A percentile compares a stretch with the other conserved stretches of the same genome.
phyloP scores from a whole-genome alignment of 2,888 invertebrate species.

The Itoplectis maculator region DNA sequence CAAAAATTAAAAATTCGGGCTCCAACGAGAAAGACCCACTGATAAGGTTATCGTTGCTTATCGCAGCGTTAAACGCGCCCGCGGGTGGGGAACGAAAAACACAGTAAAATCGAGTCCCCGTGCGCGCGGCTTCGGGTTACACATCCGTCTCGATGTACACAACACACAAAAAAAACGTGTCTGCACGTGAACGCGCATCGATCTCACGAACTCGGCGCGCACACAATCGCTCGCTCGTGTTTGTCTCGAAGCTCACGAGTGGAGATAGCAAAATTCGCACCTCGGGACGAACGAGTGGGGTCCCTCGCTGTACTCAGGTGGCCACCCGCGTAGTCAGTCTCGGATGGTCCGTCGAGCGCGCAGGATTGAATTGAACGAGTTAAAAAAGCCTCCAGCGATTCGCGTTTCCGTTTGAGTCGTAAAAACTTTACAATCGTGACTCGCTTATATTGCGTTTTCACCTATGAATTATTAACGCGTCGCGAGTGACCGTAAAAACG shows the following conservation, averaged over 20 bases:
- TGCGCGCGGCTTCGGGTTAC: slow-evolving; percentile 14
- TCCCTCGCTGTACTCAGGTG: slow-evolving; percentile 12
- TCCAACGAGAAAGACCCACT: neutral
- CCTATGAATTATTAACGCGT: slow-evolving; percentile 27
- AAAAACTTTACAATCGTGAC: neutral
- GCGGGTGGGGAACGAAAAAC: neutral
- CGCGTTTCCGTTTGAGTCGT: neutral
- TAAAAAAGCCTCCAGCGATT: neutral
- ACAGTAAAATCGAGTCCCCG: neutral
- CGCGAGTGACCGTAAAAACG: slow-evolving; percentile 17
- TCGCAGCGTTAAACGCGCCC: slow-evolving; percentile 48
- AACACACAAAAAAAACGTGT: neutral
- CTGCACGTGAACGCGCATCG: neutral
- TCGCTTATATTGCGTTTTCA: slow-evolving; percentile 1
- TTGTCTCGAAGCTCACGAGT: slow-evolving; percentile 48
- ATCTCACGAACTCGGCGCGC: slow-evolving; percentile 17
- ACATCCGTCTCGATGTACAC: slow-evolving; percentile 16
- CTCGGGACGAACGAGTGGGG: slow-evolving; percentile 2
- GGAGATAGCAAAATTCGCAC: slow-evolving; percentile 67
- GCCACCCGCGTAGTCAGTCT: slow-evolving; percentile 51
- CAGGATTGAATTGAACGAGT: slow-evolving; percentile 12
- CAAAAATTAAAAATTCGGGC: neutral
- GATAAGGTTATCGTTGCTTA: slow-evolving; percentile 56
- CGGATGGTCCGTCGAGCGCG: slow-evolving; percentile 33
- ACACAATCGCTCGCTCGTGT: slow-evolving; percentile 25